A percentile compares a stretch with the other conserved stretches of the same genome.
Evolutionary conservation across 2,797 vertebrate species (phyloP).

Genomic region (Threskiornis aethiopicus): DNA sequence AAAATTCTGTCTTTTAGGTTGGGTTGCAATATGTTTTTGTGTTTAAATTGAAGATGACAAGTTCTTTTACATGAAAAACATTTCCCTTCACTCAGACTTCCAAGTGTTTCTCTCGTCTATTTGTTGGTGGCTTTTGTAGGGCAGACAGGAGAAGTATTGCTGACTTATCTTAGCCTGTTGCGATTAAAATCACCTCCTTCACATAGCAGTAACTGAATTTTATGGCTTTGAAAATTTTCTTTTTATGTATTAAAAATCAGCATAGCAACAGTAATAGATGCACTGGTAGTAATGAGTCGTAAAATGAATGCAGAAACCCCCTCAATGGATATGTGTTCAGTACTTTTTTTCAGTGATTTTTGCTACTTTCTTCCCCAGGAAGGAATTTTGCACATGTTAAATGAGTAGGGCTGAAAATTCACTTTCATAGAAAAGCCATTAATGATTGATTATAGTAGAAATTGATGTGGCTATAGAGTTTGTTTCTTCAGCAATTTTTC

Average conservation of each 20-base stretch:
- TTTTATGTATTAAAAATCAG: not conserved
- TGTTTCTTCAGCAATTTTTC: not conserved
- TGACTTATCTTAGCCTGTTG: not conserved
- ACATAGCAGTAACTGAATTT: not conserved
- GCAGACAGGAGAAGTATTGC: not conserved
- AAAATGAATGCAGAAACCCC: not conserved
- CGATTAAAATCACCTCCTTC: not conserved
- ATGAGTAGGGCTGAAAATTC: not conserved
- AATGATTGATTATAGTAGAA: not conserved
- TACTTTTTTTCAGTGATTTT: not conserved
- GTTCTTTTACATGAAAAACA: constrained; percentile 8
- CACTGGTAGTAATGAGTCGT: not conserved
- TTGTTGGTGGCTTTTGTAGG: constrained; percentile 41
- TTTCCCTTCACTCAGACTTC: constrained; percentile 38
- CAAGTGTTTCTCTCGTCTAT: constrained; percentile 5
- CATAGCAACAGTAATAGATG: not conserved
- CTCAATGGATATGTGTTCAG: not conserved
- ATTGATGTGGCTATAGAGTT: not conserved
- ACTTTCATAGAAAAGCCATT: not conserved
- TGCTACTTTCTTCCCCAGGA: not conserved
- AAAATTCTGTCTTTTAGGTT: not conserved
- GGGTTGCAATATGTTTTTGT: not conserved
- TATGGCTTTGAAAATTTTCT: not conserved
- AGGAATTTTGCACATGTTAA: not conserved
- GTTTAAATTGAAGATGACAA: not conserved